Evolutionary conservation across 2,888 invertebrate genomes (phyloP).

Genomic region (Agrochola macilenta): DNA sequence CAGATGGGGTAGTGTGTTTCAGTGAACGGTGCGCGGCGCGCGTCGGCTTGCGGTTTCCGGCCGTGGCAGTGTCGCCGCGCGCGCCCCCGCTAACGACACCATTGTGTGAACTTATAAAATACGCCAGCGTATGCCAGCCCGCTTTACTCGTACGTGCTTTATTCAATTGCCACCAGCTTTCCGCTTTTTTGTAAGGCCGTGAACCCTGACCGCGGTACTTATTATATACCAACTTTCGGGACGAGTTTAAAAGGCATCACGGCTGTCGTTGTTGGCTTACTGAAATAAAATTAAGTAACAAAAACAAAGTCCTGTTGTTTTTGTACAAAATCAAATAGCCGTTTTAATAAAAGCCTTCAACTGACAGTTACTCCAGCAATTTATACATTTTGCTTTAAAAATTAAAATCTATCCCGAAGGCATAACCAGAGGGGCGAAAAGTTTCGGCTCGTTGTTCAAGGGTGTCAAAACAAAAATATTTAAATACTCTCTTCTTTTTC

Average conservation of each 20-base stretch:
- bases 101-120: slow-evolving; percentile 45
- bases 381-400: slow-evolving; percentile 36
- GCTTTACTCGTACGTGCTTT: slow-evolving; percentile 30
- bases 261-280: background rate
- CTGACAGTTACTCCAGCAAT: slow-evolving; percentile 36
- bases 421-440: slow-evolving; percentile 30
- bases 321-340: slow-evolving; percentile 32
- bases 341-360: slow-evolving; percentile 31
- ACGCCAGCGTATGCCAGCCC: slow-evolving; percentile 1
- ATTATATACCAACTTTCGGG: background rate
- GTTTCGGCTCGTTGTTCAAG: slow-evolving; percentile 31
- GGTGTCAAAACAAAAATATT: slow-evolving; percentile 31
- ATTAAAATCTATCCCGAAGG: slow-evolving; percentile 29
- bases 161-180: slow-evolving; percentile 8
- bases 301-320: slow-evolving; percentile 17
- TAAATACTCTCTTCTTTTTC: slow-evolving; percentile 25
- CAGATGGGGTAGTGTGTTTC: slow-evolving; percentile 46
- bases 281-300: slow-evolving; percentile 36
- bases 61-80: slow-evolving; percentile 28
- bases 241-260: background rate
- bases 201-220: background rate
- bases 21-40: slow-evolving; percentile 24
- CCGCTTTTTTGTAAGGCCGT: slow-evolving; percentile 1
- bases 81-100: slow-evolving; percentile 40
- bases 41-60: slow-evolving; percentile 49